Evolutionary conservation across 2,113 vertebrate genomes (phyloP), one percentile per base, ranked within the genome.

Genomic region (Limnothrissa miodon): DNA sequence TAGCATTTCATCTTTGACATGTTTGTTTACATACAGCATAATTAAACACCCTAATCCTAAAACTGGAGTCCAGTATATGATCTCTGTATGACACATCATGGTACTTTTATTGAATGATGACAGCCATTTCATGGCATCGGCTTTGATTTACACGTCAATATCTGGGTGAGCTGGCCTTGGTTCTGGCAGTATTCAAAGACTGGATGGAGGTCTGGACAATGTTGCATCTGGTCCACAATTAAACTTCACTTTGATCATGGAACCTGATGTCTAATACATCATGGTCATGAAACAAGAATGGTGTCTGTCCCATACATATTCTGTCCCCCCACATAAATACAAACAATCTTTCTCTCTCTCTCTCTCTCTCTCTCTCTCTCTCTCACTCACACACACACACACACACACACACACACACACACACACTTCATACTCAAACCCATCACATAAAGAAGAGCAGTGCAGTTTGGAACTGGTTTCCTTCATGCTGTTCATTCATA

Each of bases 331-430:
- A 42, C 6, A 42, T 6, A 48, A 48, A 48, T 11, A 48, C 46
- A 48, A 48, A 42, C 79, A 33, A 10, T 48, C 46, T 48, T 2
- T 48, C 46, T 48, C 46, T 48, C 0, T 48, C 10, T 46, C 45
- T 6, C 78, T 44, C 2, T 42, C 1, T 46, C 45, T 0, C 45
- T 46, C 45, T 15, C 45, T 15, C 13, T 46, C 19, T 19, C 23
- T 5, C 23, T 19, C 23, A 39, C 80, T 82, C 87, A 83, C 80
- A 56, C 84, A 33, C 82, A 51, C 78, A 83, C 21, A 25, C n/a
- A 51, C 86, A 86, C 82, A 66, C 56, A 78, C 59, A 80, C 70
- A 44, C 56, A 78, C 80, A 86, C 85, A 84, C 85, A 82, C 82
- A 48, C 85, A 5, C 29, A 62, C 78, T 0, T 2, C 44, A 15